Conservation (phyloP, 2,113 vertebrate genomes). For the Ardeotis arabs region DNA sequence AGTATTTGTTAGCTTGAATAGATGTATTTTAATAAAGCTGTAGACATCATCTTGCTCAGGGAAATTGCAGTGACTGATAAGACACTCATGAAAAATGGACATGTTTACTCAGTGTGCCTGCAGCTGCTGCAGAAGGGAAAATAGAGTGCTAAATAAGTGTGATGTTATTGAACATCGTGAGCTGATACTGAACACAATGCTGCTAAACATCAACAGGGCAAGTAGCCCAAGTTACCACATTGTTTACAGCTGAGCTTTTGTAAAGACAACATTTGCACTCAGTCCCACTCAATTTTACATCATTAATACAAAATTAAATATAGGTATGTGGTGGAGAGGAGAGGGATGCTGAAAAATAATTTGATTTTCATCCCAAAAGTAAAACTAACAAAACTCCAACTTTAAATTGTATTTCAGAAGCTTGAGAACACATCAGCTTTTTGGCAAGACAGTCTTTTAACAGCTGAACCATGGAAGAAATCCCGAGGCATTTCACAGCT, state of each 20-base stretch:
- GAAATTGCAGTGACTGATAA: neutral
- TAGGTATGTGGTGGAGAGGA: fast-evolving
- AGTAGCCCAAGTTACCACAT: neutral
- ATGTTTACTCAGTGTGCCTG: neutral
- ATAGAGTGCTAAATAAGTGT: neutral
- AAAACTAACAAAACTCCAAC: neutral
- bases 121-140: neutral
- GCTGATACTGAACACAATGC: neutral
- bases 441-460: neutral
- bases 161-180: neutral
- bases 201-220: neutral
- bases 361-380: neutral
- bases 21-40: constrained; percentile 3
- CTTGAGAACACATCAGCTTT: neutral
- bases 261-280: neutral
- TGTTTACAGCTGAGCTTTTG: neutral
- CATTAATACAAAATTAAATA: neutral
- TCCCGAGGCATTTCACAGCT: neutral
- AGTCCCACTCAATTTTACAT: neutral
- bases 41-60: neutral
- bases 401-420: neutral
- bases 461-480: neutral
- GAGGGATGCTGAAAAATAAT: neutral
- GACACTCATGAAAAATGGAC: neutral
- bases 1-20: constrained; percentile 30